Evolutionary conservation across 2,113 vertebrate genomes (phyloP), one percentile per base, ranked within the genome.

Genomic region (Centropristis striata): DNA sequence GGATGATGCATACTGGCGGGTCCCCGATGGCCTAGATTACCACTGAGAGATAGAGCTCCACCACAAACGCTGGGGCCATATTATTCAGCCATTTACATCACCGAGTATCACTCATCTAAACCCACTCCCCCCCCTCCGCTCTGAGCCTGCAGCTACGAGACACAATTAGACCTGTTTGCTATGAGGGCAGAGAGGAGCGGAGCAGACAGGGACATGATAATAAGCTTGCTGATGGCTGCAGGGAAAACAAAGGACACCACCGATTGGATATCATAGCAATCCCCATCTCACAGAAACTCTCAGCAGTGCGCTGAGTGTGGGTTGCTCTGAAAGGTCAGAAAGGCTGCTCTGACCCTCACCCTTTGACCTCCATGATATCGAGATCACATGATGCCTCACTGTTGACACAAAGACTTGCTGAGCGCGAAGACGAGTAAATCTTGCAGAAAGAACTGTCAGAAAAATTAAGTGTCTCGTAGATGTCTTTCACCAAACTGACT

Each of bases 81-180:
- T 94, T 95, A 94, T 92, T 91, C 92, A 95, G 86, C 91, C 92
- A 94, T 96, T 95, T 96, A 94, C 92, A 94, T 84, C 80, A 64
- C 80, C 57, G 83, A 91, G 90, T 86, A 90, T 87, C 89, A 91
- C 78, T 91, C 93, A 90, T 86, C 90, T 87, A 81, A 88, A 78
- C 81, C 82, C 75, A 58, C 75, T 18, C 51, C 49, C 60, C n/a
- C 58, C 68, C 65, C 80, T 42, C 64, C 11, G 1, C 61, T 84
- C 73, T 50, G 79, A 90, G 93, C 89, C 94, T 25, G 71, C 87
- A 85, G 84, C 90, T 60, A 81, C 63, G 74, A 94, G 79, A 86
- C 92, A 88, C 80, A 95, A 92, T 90, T 92, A 92, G 89, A 93
- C 87, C 92, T 93, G 95, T 95, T 95, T 86, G 85, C 92, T 86